Percentiles rank a stretch among this genome's conserved stretches.
Evolutionary conservation across 2,797 vertebrate species (phyloP).

Genomic region (Enteromius mattozi): DNA sequence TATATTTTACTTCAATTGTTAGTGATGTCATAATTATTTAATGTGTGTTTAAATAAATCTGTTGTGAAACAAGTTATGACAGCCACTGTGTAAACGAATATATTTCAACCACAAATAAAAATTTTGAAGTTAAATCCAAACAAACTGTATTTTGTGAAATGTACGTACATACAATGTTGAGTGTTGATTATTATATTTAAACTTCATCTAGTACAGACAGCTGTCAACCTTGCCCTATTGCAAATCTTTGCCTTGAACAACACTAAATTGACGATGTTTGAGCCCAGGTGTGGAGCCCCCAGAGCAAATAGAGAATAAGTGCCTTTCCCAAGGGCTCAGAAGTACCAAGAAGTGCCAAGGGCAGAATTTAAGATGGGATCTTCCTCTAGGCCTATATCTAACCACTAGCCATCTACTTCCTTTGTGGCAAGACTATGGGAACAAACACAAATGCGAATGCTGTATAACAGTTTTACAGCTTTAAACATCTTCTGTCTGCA

Average conservation of each 20-base stretch:
- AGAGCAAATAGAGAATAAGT: constrained; percentile 1
- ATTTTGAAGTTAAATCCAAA: no score
- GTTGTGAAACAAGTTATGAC: no score
- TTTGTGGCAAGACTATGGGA: neutral
- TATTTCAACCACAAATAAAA: no score
- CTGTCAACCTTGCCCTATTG: neutral
- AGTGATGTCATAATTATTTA: no score
- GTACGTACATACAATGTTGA: no score
- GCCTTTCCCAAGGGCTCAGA: constrained; percentile 8
- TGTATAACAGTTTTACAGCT: neutral
- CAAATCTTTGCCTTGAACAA: neutral
- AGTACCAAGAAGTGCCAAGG: neutral
- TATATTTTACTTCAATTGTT: no score
- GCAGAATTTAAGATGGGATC: constrained; percentile 2
- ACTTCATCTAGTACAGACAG: neutral
- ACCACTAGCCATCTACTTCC: neutral
- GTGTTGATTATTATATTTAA: neutral
- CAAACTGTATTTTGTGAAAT: no score
- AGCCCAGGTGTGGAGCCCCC: neutral
- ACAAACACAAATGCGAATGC: neutral
- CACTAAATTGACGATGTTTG: neutral
- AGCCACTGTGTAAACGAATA: no score
- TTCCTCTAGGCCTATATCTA: constrained; percentile 3
- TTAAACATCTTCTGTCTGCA: neutral
- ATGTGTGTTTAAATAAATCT: no score